Evolutionary conservation across 1,140 invertebrate genomes (phyloP).

Genomic region (Laupala kohalensis): DNA sequence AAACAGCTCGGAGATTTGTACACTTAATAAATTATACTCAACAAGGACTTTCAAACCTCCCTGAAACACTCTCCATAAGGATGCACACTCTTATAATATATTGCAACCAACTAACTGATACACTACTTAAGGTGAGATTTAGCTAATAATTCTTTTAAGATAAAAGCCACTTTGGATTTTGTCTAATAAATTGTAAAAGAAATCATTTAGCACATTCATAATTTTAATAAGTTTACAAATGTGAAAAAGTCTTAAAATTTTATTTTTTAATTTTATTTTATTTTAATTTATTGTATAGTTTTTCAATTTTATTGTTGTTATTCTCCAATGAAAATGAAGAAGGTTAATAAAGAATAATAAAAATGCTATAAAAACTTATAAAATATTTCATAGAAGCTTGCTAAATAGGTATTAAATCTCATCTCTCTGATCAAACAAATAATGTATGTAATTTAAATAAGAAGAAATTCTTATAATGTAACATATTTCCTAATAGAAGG

Average conservation of each 20-base stretch:
- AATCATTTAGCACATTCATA: not conserved
- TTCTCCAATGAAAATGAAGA: not conserved
- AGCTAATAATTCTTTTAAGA: not conserved
- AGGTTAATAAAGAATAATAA: not conserved
- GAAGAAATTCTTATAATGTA: too few relatives aligned
- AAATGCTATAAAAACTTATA: too few relatives aligned
- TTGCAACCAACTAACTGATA: not conserved
- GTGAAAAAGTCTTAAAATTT: too few relatives aligned
- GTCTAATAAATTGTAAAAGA: not conserved
- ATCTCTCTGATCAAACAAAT: too few relatives aligned
- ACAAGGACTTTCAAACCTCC: not conserved
- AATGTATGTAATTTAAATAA: too few relatives aligned
- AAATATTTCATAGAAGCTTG: too few relatives aligned
- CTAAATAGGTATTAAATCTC: too few relatives aligned
- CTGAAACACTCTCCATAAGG: not conserved
- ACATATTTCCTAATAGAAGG: too few relatives aligned
- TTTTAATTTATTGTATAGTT: too few relatives aligned
- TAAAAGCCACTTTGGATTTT: too few relatives aligned
- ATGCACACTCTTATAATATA: not conserved
- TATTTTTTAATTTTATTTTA: too few relatives aligned
- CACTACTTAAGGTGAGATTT: not conserved
- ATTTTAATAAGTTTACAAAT: too few relatives aligned
- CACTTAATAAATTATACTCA: constrained; percentile 56
- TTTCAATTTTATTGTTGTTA: not conserved
- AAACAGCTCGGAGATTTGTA: constrained; percentile 57